Evolutionary conservation across 2,113 vertebrate genomes (phyloP).

Genomic region (Strix aluco): DNA sequence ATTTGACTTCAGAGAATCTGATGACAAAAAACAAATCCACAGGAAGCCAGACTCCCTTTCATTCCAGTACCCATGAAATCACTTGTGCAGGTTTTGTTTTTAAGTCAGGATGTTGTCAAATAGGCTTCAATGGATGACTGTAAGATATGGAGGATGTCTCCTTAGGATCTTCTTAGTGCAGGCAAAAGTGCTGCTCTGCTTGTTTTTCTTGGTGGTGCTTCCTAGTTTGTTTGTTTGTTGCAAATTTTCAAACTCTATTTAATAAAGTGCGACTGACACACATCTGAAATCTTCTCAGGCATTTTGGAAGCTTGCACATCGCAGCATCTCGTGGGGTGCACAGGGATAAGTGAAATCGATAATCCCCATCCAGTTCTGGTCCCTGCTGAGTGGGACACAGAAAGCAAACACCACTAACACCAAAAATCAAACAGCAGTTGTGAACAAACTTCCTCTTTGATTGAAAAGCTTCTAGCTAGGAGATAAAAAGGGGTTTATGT

Average conservation of each 20-base stretch:
- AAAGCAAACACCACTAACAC: not conserved
- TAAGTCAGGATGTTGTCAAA: not conserved
- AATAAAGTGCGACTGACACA: not conserved
- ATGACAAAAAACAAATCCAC: not conserved
- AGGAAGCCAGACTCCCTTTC: not conserved
- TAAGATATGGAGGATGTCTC: not conserved
- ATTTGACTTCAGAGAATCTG: not conserved
- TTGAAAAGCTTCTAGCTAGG: not conserved
- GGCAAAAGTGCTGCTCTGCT: not conserved
- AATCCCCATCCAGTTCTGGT: not conserved
- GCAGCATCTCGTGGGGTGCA: fast-evolving
- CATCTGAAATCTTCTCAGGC: not conserved
- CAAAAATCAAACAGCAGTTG: not conserved
- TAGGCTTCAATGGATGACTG: not conserved
- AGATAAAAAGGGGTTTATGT: slow-evolving; percentile 1
- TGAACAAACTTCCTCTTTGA: not conserved
- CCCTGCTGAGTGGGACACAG: not conserved
- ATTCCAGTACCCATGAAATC: not conserved
- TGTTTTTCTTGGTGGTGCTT: not conserved
- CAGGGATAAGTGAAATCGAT: not conserved
- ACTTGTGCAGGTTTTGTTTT: not conserved
- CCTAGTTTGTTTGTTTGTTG: not conserved
- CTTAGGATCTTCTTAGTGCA: not conserved
- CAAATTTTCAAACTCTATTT: not conserved
- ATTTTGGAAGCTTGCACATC: fast-evolving